These are phyloP conservation scores for Tachycineta bicolor DNA, from an alignment of 2,113 vertebrate species.

Conservation along the genomic window DNA sequence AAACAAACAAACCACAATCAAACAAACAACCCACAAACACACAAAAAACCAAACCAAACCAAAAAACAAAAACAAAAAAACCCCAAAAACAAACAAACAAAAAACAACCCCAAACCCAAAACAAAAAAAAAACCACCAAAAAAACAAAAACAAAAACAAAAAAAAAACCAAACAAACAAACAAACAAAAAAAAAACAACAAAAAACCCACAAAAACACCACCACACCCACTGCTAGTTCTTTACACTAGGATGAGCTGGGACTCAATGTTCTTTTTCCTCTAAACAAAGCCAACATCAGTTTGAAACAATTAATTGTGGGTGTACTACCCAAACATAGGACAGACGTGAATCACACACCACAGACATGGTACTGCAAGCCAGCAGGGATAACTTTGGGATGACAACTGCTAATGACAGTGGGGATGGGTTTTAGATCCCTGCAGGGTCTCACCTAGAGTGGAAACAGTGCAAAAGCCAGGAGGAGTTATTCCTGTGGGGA, in stretches of 20 bases:
- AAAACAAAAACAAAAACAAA: not conserved
- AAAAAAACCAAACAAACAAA: not conserved
- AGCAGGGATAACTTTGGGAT: not conserved
- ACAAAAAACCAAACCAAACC: too few species aligned
- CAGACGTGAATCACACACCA: not conserved
- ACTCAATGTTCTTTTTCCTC: not conserved
- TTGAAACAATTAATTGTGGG: not conserved
- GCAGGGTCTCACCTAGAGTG: not conserved
- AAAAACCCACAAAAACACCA: not conserved
- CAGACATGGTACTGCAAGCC: accelerated
- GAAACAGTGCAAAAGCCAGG: not conserved
- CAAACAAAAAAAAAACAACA: not conserved
- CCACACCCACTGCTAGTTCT: not conserved
- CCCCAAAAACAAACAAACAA: not conserved
- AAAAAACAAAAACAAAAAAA: not conserved
- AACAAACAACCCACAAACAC: not conserved
- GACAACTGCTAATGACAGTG: not conserved
- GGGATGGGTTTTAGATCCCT: not conserved
- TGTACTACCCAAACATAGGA: not conserved
- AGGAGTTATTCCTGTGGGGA: not conserved
- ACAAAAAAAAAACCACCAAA: too few species aligned
- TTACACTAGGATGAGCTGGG: not conserved
- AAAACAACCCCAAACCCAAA: too few species aligned
- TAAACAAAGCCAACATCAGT: not conserved
- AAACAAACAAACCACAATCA: not conserved